phyloP scores from a whole-genome alignment of 2,888 invertebrate species.

The Allolobophora icterica region DNA sequence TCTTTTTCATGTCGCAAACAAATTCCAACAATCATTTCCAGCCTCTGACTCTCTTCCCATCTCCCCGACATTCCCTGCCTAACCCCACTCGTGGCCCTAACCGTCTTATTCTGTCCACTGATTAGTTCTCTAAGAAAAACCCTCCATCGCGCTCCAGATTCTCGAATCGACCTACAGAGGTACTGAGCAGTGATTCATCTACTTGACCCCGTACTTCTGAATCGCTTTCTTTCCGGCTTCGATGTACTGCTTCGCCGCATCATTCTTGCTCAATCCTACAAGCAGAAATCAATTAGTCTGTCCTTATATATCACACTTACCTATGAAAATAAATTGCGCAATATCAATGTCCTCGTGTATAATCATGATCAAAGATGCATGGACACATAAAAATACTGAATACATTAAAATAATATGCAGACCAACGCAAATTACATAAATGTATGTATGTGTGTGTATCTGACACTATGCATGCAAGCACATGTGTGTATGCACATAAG shows the following conservation, averaged over 20 bases:
- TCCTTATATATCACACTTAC: too few species aligned
- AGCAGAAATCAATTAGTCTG: neutral
- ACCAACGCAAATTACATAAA: too few species aligned
- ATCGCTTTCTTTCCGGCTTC: conserved; percentile 18
- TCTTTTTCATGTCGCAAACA: neutral
- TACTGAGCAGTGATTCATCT: neutral
- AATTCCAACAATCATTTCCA: too few species aligned
- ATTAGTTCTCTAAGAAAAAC: neutral
- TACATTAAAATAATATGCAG: too few species aligned
- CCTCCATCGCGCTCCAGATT: neutral
- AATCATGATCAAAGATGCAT: too few species aligned
- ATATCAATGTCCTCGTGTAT: too few species aligned
- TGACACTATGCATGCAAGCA: too few species aligned
- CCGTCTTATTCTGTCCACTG: neutral
- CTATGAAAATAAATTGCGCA: too few species aligned
- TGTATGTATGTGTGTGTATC: too few species aligned
- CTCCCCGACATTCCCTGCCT: neutral
- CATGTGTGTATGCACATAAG: too few species aligned
- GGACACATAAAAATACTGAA: too few species aligned
- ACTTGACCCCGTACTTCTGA: conserved; percentile 27
- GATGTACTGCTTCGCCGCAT: conserved; percentile 6
- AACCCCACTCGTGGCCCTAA: neutral
- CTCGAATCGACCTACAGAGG: neutral
- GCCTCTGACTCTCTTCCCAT: neutral
- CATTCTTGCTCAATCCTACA: neutral